A percentile compares a stretch with the other conserved stretches of the same genome.
Conservation (phyloP, 2,888 invertebrate species). For the Sarcophaga subvicina region DNA sequence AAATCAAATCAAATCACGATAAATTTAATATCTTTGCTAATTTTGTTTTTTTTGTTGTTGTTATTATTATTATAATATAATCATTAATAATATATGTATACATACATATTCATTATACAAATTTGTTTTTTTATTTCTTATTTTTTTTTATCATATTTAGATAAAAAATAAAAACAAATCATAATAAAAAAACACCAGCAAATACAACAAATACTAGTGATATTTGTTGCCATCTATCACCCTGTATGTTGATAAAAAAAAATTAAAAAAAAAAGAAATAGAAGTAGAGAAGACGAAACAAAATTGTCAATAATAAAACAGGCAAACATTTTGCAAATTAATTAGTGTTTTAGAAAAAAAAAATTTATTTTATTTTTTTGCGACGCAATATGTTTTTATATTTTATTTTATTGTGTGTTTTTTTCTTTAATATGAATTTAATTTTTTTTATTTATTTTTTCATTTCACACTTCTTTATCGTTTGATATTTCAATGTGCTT, state of each 20-base stretch:
- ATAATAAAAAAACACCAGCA: constrained; percentile 2
- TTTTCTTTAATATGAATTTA: neutral
- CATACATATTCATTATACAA: too few relatives aligned
- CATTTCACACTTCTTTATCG: constrained; percentile 15
- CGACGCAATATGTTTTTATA: constrained; percentile 44
- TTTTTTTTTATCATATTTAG: neutral
- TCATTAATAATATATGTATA: too few relatives aligned
- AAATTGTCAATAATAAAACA: constrained; percentile 49
- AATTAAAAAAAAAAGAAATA: neutral
- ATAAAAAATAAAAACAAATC: neutral
- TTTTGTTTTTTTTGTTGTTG: too few relatives aligned
- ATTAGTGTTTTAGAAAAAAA: constrained; percentile 19
- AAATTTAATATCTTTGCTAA: too few relatives aligned
- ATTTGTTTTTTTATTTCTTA: neutral
- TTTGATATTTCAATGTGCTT: constrained; percentile 8
- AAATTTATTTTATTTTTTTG: constrained; percentile 49
- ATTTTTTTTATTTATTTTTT: constrained; percentile 18
- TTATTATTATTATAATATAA: too few relatives aligned
- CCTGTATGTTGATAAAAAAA: neutral
- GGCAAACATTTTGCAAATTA: constrained; percentile 46
- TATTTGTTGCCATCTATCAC: neutral
- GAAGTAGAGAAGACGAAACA: too few relatives aligned
- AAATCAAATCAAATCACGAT: too few relatives aligned
- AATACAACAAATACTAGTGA: neutral
- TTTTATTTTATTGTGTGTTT: constrained; percentile 2